Conservation (phyloP, 2,797 vertebrate species). For the Oceanodroma leucorhoa region DNA sequence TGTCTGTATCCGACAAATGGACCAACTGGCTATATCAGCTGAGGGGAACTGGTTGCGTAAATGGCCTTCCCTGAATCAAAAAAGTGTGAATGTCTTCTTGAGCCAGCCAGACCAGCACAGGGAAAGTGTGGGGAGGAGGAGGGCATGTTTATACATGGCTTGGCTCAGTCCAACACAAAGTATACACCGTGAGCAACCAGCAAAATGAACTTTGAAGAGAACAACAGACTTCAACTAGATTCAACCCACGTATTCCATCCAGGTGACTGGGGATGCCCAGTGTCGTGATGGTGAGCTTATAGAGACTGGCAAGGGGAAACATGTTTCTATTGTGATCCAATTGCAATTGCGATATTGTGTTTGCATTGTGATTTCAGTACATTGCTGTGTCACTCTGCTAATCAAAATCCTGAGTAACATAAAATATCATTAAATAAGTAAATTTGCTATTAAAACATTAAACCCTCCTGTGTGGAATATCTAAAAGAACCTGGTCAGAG, state of each 20-base stretch:
- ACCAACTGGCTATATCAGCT: not conserved
- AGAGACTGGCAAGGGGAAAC: not conserved
- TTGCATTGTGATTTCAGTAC: not conserved
- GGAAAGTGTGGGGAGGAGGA: not conserved
- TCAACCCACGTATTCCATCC: not conserved
- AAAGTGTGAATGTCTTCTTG: not conserved
- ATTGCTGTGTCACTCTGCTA: not conserved
- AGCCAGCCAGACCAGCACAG: not conserved
- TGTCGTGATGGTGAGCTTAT: not conserved
- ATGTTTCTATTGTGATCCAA: not conserved
- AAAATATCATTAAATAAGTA: not conserved
- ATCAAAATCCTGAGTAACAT: not conserved
- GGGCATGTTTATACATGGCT: not conserved
- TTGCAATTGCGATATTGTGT: not conserved
- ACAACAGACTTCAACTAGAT: not conserved
- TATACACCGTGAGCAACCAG: not conserved
- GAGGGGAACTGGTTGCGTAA: not conserved
- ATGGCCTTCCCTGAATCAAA: not conserved
- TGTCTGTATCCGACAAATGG: not conserved
- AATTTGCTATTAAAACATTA: not conserved
- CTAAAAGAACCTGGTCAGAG: not conserved
- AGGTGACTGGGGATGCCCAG: not conserved
- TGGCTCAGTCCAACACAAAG: not conserved
- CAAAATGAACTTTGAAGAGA: not conserved
- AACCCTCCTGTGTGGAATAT: not conserved